Evolutionary conservation across 2,797 vertebrate species (phyloP).

Genomic region (Sciaenops ocellatus): DNA sequence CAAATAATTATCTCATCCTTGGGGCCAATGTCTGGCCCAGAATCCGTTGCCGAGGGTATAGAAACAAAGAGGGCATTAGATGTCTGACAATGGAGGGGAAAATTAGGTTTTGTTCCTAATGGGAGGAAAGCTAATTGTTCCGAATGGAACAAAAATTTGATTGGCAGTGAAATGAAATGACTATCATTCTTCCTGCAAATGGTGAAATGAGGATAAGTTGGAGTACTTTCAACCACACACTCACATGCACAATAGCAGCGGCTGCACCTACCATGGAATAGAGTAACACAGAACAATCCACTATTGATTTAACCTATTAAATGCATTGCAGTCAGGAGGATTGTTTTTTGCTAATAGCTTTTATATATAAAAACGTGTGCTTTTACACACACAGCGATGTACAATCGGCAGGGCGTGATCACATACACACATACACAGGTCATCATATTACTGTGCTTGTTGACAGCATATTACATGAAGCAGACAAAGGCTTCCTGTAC

Average conservation of each 20-base stretch:
- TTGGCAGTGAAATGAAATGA: constrained; percentile 50
- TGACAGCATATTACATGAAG: constrained; percentile 32
- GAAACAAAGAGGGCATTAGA: constrained; percentile 64
- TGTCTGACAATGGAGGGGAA: constrained; percentile 54
- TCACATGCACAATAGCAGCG: constrained; percentile 42
- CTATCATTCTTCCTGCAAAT: constrained; percentile 38
- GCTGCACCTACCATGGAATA: constrained; percentile 34
- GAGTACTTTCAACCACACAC: constrained; percentile 8
- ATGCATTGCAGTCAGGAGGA: neutral
- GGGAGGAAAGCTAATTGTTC: constrained; percentile 58
- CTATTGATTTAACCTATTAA: constrained; percentile 41
- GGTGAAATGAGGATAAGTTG: constrained; percentile 42
- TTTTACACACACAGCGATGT: neutral
- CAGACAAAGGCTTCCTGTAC: constrained; percentile 31
- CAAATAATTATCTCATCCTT: constrained; percentile 57
- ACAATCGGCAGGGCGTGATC: neutral
- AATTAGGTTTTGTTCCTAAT: constrained; percentile 66
- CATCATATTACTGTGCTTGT: constrained; percentile 23
- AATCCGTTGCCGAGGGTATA: constrained; percentile 48
- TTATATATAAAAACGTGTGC: neutral
- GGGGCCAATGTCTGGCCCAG: constrained; percentile 48
- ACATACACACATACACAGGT: neutral
- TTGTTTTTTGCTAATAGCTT: constrained; percentile 17
- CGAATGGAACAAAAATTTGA: constrained; percentile 54
- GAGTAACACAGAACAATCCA: constrained; percentile 9